A percentile compares a stretch with the other conserved stretches of the same genome.
Conservation (phyloP, 1,140 invertebrate genomes). For the Drosophila navojoa region DNA sequence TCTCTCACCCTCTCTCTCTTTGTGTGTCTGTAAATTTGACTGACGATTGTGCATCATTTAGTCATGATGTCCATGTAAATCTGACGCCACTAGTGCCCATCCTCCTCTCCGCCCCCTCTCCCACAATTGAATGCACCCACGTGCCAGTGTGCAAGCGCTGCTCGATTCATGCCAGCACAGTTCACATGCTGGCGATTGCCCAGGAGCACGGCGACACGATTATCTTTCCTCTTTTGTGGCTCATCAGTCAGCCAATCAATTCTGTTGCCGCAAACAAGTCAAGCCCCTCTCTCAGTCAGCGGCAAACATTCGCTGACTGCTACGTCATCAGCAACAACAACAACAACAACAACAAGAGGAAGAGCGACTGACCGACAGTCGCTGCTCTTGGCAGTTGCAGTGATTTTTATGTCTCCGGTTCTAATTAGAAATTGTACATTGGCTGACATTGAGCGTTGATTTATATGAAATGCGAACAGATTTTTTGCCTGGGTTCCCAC, state of each 20-base stretch:
- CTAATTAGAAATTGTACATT: slow-evolving; percentile 75
- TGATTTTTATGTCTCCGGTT: slow-evolving; percentile 81
- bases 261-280: slow-evolving; percentile 65
- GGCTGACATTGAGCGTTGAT: slow-evolving; percentile 76
- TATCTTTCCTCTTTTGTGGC: slow-evolving; percentile 56
- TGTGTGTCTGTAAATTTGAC: slow-evolving; percentile 42
- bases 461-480: slow-evolving; percentile 62
- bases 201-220: slow-evolving; percentile 37
- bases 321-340: not conserved
- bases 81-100: slow-evolving; percentile 33
- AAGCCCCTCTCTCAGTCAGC: slow-evolving; percentile 33
- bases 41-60: slow-evolving; percentile 54
- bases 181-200: slow-evolving; percentile 5
- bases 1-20: not conserved
- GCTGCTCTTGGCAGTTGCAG: slow-evolving; percentile 32
- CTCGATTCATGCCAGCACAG: slow-evolving; percentile 27
- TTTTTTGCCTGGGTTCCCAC: slow-evolving; percentile 61
- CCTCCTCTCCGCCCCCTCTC: slow-evolving; percentile 12
- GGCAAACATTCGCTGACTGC: slow-evolving; percentile 10
- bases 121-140: slow-evolving; percentile 46
- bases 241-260: slow-evolving; percentile 76
- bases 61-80: slow-evolving; percentile 50
- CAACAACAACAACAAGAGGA: not conserved
- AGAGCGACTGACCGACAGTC: not conserved
- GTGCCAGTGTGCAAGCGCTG: slow-evolving; percentile 53